Conservation (phyloP, 30 jellyfish, hydroid and myxozoan species). For the Sanderia malayensis region DNA sequence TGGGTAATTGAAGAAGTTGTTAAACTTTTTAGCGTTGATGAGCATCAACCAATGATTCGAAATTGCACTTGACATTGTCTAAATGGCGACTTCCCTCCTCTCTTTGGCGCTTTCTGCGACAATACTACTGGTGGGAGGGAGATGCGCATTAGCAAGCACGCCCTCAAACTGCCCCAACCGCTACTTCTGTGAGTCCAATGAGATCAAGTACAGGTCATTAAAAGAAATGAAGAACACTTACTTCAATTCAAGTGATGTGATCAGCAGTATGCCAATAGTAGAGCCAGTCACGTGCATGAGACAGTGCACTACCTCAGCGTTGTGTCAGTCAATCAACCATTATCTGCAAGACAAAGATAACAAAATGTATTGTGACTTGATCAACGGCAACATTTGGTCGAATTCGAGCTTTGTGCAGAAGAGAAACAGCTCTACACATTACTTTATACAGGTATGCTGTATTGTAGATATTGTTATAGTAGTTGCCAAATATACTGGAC, state of each 20-base stretch:
- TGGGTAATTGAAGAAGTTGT: no score
- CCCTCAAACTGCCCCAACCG: not conserved
- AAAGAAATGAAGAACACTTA: not conserved
- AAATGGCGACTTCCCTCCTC: no score
- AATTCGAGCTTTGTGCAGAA: not conserved
- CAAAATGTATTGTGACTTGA: not conserved
- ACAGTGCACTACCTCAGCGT: not conserved
- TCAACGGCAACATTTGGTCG: not conserved
- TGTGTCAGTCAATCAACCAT: not conserved
- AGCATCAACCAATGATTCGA: no score
- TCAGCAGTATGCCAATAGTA: not conserved
- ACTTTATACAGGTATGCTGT: not conserved
- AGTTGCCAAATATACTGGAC: no score
- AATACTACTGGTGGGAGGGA: no score
- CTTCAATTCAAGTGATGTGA: not conserved
- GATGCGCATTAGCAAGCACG: not conserved
- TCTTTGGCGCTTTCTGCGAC: no score
- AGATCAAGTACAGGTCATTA: not conserved
- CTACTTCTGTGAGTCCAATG: not conserved
- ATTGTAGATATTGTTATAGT: no score
- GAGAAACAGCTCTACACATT: not conserved
- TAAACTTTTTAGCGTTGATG: no score
- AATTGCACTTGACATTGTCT: no score
- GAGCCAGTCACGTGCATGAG: not conserved
- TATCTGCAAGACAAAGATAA: not conserved